These are phyloP conservation scores for Anadara kagoshimensis DNA, from an alignment of 1,140 invertebrate species.

Conservation along the genomic window DNA sequence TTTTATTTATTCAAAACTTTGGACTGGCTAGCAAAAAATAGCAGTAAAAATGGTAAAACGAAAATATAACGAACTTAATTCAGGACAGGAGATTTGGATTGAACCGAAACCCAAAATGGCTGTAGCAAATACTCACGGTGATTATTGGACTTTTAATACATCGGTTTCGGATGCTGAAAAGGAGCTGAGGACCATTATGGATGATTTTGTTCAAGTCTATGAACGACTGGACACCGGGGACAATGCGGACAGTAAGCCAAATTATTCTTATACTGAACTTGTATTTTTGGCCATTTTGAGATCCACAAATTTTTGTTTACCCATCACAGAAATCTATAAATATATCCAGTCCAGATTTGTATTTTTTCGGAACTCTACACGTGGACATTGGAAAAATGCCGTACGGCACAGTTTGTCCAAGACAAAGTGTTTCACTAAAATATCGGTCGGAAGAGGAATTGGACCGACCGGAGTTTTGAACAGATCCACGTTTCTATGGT, in stretches of 20 bases:
- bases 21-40: no score
- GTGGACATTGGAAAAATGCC: slow-evolving; percentile 62
- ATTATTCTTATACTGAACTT: slow-evolving; percentile 62
- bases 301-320: slow-evolving; percentile 58
- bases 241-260: slow-evolving; percentile 47
- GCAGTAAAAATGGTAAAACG: no score
- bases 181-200: slow-evolving; percentile 50
- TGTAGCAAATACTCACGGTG: no score
- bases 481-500: slow-evolving; percentile 43
- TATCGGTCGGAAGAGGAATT: slow-evolving; percentile 41
- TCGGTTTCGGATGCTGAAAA: slow-evolving; percentile 14
- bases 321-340: slow-evolving; percentile 60
- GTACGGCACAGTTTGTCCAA: slow-evolving; percentile 62
- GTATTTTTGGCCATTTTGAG: slow-evolving; percentile 56
- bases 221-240: slow-evolving; percentile 48
- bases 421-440: slow-evolving; percentile 63
- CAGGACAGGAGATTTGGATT: no score
- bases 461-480: slow-evolving; percentile 18
- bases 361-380: slow-evolving; percentile 50
- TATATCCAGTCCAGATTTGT: slow-evolving; percentile 56
- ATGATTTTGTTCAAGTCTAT: slow-evolving; percentile 56
- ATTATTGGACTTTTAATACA: no score
- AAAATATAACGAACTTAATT: no score
- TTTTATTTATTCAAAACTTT: no score
- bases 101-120: no score